phyloP scores from a whole-genome alignment of 2,797 vertebrate species.

The Remorina albescens region DNA sequence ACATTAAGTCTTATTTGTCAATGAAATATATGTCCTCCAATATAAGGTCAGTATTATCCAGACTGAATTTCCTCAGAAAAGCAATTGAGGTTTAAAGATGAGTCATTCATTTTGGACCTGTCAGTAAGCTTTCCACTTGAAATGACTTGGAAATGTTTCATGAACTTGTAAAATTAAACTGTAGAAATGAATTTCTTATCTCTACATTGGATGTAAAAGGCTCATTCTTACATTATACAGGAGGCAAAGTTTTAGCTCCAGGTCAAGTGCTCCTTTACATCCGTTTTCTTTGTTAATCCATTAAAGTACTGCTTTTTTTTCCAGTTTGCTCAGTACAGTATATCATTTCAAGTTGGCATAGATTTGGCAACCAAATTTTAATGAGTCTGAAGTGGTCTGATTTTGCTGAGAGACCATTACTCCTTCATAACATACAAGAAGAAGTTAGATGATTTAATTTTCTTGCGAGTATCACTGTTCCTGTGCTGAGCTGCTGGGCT shows the following conservation, averaged over 20 bases:
- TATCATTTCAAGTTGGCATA: conserved; percentile 26
- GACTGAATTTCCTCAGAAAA: conserved; percentile 27
- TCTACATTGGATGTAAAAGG: conserved; percentile 32
- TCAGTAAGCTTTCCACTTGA: conserved; percentile 23
- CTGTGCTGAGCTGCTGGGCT: conserved; percentile 29
- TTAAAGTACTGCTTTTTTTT: conserved; percentile 17
- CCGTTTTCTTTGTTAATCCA: conserved; percentile 28
- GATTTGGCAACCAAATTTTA: conserved; percentile 30
- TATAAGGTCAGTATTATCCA: conserved; percentile 6
- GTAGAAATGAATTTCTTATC: conserved; percentile 19
- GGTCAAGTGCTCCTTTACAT: conserved; percentile 40
- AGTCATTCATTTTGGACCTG: conserved; percentile 2
- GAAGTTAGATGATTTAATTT: conserved; percentile 56
- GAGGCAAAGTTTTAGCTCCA: conserved; percentile 18
- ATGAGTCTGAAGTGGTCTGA: conserved; percentile 48
- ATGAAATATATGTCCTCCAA: conserved; percentile 28
- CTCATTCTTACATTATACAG: conserved; percentile 16
- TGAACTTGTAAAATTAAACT: conserved; percentile 40
- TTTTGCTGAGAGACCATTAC: conserved; percentile 32
- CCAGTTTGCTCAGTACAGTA: conserved; percentile 13
- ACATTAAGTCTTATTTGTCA: conserved; percentile 33
- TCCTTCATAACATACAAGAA: conserved; percentile 41
- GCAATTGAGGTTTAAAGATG: conserved; percentile 10
- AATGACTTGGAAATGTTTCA: conserved; percentile 34
- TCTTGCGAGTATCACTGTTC: conserved; percentile 19